These are phyloP conservation scores for Labeo rohita DNA, from an alignment of 2,113 vertebrate genomes.

Conservation along the genomic window DNA sequence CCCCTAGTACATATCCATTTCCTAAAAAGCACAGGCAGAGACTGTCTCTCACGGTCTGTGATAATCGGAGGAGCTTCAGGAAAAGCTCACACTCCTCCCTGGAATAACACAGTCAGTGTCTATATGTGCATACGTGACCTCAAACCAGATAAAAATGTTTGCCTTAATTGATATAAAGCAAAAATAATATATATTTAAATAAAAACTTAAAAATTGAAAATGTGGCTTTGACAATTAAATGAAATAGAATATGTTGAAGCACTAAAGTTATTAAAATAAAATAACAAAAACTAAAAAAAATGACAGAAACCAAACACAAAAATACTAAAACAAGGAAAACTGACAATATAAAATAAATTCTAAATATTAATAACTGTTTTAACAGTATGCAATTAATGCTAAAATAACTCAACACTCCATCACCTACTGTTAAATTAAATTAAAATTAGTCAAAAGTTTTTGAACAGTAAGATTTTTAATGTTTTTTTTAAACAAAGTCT, in stretches of 20 bases:
- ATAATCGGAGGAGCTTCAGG: slow-evolving; percentile 22
- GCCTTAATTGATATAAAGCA: not conserved
- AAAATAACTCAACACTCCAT: not conserved
- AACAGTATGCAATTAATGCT: not conserved
- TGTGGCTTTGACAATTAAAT: not conserved
- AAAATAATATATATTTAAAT: not conserved
- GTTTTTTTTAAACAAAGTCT: too few species aligned
- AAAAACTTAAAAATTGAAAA: not conserved
- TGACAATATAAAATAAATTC: not conserved
- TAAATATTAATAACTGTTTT: not conserved
- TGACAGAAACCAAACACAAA: not conserved
- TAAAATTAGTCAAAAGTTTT: too few species aligned
- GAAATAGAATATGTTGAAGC: not conserved
- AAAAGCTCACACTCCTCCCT: slow-evolving; percentile 7
- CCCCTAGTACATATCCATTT: not conserved
- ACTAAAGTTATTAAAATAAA: too few species aligned
- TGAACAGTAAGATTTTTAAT: too few species aligned
- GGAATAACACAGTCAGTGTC: slow-evolving; percentile 16
- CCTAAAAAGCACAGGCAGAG: not conserved
- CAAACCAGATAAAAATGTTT: not conserved
- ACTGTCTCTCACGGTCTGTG: not conserved
- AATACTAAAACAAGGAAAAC: not conserved
- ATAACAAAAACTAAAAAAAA: too few species aligned
- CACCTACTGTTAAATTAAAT: too few species aligned
- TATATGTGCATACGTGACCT: not conserved